These are phyloP conservation scores for Monodelphis domestica DNA, from an alignment of 2,797 vertebrate genomes.

Conservation along the genomic window DNA sequence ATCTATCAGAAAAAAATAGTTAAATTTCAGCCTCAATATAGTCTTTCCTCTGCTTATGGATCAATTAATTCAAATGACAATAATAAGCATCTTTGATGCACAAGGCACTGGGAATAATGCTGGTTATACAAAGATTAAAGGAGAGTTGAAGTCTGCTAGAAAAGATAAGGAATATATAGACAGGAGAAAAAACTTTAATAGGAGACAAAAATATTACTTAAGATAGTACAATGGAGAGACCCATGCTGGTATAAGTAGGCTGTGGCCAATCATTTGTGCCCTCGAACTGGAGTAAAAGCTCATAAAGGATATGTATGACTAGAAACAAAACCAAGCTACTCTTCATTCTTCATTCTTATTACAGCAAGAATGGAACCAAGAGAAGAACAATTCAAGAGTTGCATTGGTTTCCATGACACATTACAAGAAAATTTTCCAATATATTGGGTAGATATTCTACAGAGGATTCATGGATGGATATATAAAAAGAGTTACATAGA, in stretches of 20 bases:
- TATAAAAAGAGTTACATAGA: not conserved
- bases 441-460: not conserved
- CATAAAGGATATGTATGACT: not conserved
- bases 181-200: not conserved
- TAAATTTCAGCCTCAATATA: not conserved
- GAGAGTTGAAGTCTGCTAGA: not conserved
- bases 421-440: not conserved
- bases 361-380: not conserved
- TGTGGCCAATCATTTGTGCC: no score
- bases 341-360: no score
- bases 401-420: not conserved
- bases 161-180: not conserved
- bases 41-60: slow-evolving; percentile 8
- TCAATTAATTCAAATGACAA: not conserved
- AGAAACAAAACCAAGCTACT: not conserved
- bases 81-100: not conserved
- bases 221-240: not conserved
- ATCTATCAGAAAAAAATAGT: slow-evolving; percentile 8
- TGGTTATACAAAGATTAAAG: not conserved
- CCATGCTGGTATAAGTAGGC: no score
- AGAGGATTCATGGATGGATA: not conserved
- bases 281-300: not conserved
- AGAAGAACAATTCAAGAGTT: not conserved
- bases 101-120: not conserved
- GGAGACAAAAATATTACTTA: slow-evolving; percentile 41